Evolutionary conservation across 1,140 invertebrate genomes (phyloP), one percentile per base, ranked within the genome.

Genomic region (Stenopsyche tienmushanensis): DNA sequence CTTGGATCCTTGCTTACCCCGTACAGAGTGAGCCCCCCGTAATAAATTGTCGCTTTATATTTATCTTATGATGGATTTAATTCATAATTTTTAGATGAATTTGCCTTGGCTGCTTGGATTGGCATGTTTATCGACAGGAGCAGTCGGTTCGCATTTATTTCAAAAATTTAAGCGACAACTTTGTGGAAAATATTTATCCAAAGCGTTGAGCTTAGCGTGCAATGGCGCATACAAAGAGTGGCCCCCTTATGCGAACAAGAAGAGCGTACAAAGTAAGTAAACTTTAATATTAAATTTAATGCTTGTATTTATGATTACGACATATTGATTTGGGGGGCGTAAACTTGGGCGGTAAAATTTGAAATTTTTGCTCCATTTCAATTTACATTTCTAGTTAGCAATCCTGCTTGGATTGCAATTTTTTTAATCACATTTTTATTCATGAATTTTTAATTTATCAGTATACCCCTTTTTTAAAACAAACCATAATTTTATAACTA

Each of bases 31-130:
- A n/a, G n/a, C n/a, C n/a, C n/a, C n/a, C n/a, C n/a, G n/a, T n/a
- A n/a, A n/a, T n/a, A n/a, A n/a, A n/a, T n/a, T 34, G 29, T 34
- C 5, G 13, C 5, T 34, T 7, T 34, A 7, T 34, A 34, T 34
- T 34, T 34, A 34, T 34, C 13, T 34, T 34, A 34, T 34, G 13
- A 34, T n/a, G n/a, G 13, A 34, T 34, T 7, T 34, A 7, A 34
- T 34, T 34, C 5, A 34, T 34, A 34, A 34, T 34, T 34, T 63
- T 8, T 59, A 69, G 67, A 69, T 69, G 67, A 65, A 69, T 45
- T 57, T 62, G 29, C 1, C 57, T 24, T 69, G 63, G 67, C 26
- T 69, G n/a, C 7, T 69, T 39, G 49, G 62, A 23, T 21, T 69
- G 20, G 55, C 65, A 25, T 69, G 57, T 21, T 15, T 69, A 13